Conservation (phyloP, 1,140 invertebrate species). For the Euura saliciscinereae region DNA sequence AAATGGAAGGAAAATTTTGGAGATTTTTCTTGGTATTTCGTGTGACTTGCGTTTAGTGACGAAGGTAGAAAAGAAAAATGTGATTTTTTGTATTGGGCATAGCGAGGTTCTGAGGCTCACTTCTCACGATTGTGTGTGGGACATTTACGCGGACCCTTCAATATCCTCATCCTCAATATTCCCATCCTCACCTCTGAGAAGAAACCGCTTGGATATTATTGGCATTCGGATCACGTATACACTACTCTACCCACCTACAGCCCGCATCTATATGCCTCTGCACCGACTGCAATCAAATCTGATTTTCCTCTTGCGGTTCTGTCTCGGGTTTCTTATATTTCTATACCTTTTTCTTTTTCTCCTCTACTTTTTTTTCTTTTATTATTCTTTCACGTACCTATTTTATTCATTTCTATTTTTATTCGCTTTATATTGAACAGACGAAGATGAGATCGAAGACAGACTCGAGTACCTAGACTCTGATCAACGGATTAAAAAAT, state of each 20-base stretch:
- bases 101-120: too few relatives aligned
- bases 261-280: constrained; percentile 7
- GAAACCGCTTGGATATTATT: neutral
- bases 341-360: neutral
- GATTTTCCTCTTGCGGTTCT: constrained; percentile 6
- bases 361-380: neutral
- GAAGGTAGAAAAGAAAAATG: too few relatives aligned
- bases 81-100: too few relatives aligned
- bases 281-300: constrained; percentile 16
- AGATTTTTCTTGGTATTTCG: too few relatives aligned
- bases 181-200: neutral
- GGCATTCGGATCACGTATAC: constrained; percentile 10
- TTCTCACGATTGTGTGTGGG: too few relatives aligned
- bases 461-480: too few relatives aligned
- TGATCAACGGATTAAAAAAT: too few relatives aligned
- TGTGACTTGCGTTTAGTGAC: too few relatives aligned
- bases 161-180: neutral
- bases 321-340: constrained; percentile 21
- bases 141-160: too few relatives aligned
- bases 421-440: too few relatives aligned
- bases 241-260: neutral
- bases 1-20: too few relatives aligned
- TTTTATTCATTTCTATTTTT: neutral
- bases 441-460: too few relatives aligned
- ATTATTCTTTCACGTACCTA: neutral